Percentiles rank a stretch among this genome's conserved stretches.
Evolutionary conservation across 2,113 vertebrate species (phyloP).

Genomic region (Xenopus laevis): DNA sequence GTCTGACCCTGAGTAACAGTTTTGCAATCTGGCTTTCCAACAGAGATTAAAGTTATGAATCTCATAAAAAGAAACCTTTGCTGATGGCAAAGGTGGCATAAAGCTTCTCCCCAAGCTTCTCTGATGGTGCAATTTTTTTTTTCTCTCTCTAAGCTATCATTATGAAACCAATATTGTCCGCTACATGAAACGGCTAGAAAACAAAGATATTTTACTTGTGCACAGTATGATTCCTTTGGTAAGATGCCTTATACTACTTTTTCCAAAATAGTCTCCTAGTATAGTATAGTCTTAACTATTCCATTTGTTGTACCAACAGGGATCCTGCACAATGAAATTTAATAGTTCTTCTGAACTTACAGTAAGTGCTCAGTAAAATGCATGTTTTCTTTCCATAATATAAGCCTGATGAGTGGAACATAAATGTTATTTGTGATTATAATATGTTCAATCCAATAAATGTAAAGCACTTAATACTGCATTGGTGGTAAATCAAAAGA

Average conservation of each 20-base stretch:
- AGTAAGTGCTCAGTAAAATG: slow-evolving; percentile 67
- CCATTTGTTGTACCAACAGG: slow-evolving; percentile 62
- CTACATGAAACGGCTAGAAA: slow-evolving; percentile 98
- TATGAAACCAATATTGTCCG: slow-evolving; percentile 96
- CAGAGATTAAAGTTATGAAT: no score
- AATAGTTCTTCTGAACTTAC: slow-evolving; percentile 93
- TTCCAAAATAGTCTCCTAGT: background rate
- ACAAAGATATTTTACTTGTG: slow-evolving; percentile 98
- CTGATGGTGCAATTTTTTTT: no score
- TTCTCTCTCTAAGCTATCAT: slow-evolving; percentile 77
- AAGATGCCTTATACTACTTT: slow-evolving; percentile 28
- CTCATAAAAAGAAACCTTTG: no score
- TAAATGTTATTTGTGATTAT: no score
- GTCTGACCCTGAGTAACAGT: no score
- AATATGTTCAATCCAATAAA: no score
- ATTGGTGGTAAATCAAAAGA: no score
- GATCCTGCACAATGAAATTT: slow-evolving; percentile 98
- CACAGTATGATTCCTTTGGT: slow-evolving; percentile 99
- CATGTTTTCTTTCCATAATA: background rate
- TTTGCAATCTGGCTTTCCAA: no score
- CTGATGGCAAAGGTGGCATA: no score
- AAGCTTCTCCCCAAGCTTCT: no score
- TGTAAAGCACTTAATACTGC: no score
- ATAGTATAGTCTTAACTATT: slow-evolving; percentile 15
- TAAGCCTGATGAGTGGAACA: no score